Evolutionary conservation across 2,888 invertebrate genomes (phyloP).

Genomic region (Bombylius discolor): DNA sequence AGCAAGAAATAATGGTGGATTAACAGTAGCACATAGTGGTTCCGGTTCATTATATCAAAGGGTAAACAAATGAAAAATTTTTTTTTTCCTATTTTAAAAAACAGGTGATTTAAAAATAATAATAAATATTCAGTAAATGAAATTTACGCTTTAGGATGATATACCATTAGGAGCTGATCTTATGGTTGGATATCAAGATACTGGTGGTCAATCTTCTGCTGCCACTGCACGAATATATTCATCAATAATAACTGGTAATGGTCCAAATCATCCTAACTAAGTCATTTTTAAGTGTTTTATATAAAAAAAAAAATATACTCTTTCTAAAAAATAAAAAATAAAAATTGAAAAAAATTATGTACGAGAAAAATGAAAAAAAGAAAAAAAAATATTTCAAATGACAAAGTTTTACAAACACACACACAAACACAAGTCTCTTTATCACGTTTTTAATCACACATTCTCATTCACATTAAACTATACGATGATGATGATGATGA

Average conservation of each 20-base stretch:
- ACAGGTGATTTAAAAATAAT: too few relatives aligned
- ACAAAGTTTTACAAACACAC: too few relatives aligned
- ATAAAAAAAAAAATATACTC: too few relatives aligned
- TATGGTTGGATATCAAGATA: slow-evolving; percentile 10
- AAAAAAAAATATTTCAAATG: too few relatives aligned
- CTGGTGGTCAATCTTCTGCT: slow-evolving; percentile 6
- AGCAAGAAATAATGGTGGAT: slow-evolving; percentile 14
- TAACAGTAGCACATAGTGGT: slow-evolving; percentile 13
- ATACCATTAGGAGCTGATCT: slow-evolving; percentile 9
- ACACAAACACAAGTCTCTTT: too few relatives aligned
- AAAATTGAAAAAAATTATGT: too few relatives aligned
- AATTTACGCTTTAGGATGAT: slow-evolving; percentile 7
- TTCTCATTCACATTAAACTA: too few relatives aligned
- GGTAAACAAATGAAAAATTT: slow-evolving; percentile 5
- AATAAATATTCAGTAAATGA: too few relatives aligned
- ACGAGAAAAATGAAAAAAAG: too few relatives aligned
- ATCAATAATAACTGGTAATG: slow-evolving; percentile 12
- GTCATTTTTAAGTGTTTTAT: not conserved
- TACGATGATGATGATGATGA: too few relatives aligned
- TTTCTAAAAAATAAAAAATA: too few relatives aligned
- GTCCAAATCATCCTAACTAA: slow-evolving; percentile 15
- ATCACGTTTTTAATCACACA: too few relatives aligned
- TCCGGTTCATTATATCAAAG: slow-evolving; percentile 14
- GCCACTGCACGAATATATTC: slow-evolving; percentile 7
- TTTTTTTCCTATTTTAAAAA: not conserved